Conservation (phyloP, 2,797 vertebrate genomes). For the Crenichthys baileyi region DNA sequence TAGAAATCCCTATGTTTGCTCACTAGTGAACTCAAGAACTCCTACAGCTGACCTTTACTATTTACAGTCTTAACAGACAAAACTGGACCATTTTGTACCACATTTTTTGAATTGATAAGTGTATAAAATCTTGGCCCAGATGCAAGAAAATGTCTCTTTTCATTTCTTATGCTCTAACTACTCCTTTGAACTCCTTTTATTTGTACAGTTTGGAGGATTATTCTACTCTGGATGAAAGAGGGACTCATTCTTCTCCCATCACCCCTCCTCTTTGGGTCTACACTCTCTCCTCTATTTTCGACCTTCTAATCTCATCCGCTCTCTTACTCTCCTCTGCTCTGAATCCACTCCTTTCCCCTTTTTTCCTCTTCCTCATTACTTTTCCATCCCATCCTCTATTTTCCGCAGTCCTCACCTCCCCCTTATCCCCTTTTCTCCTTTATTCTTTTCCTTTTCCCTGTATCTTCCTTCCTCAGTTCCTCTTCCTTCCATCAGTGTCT, state of each 20-base stretch:
- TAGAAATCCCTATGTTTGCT: not conserved
- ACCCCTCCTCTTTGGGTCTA: conserved; percentile 45
- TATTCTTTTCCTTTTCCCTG: conserved; percentile 40
- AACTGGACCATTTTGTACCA: not conserved
- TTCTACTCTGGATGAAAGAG: conserved; percentile 62
- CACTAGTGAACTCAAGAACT: not conserved
- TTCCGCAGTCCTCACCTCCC: conserved; percentile 52
- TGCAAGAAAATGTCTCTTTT: conserved; percentile 23
- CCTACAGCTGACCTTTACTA: not conserved
- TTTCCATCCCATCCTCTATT: conserved; percentile 47
- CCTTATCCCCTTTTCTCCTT: conserved; percentile 49
- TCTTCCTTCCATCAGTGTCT: conserved; percentile 29
- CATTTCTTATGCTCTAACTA: conserved; percentile 42
- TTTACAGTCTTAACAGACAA: not conserved
- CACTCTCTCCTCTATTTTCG: conserved; percentile 45
- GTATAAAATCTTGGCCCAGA: conserved; percentile 3
- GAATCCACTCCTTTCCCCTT: conserved; percentile 27
- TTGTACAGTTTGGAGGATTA: conserved; percentile 68
- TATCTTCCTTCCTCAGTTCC: conserved; percentile 36
- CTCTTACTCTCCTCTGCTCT: conserved; percentile 42
- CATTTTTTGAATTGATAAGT: not conserved
- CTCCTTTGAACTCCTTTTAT: conserved; percentile 69
- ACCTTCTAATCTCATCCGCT: conserved; percentile 59
- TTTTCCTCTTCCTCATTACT: conserved; percentile 48
- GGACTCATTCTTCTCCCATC: conserved; percentile 53